These are phyloP conservation scores for Gallinago solitaria DNA, from an alignment of 2,797 vertebrate species.

Conservation along the genomic window DNA sequence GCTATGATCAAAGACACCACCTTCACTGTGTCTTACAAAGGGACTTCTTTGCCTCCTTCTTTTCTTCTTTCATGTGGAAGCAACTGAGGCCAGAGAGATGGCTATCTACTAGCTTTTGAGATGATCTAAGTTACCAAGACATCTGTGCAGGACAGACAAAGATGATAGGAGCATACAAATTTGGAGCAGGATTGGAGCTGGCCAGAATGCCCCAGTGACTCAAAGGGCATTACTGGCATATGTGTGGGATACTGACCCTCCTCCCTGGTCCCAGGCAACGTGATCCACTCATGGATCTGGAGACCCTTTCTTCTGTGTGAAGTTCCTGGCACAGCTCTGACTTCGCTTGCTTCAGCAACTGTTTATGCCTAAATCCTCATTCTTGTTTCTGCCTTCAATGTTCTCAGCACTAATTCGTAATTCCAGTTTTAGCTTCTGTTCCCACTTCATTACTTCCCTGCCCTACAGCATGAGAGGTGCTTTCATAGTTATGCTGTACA, in stretches of 20 bases:
- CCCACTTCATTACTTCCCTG: not conserved
- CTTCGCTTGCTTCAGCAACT: not conserved
- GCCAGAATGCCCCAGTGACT: not conserved
- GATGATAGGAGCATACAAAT: fast-evolving
- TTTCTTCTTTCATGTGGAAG: not conserved
- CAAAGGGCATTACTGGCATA: fast-evolving
- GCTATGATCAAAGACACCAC: not conserved
- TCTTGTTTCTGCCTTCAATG: not conserved
- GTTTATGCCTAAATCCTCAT: not conserved
- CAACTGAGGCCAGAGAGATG: not conserved
- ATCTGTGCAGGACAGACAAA: not conserved
- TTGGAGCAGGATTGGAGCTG: not conserved
- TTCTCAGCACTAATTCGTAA: not conserved
- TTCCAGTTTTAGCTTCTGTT: not conserved
- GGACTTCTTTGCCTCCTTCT: not conserved
- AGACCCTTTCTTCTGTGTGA: not conserved
- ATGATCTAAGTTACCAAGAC: not conserved
- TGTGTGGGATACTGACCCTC: fast-evolving
- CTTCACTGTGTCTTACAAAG: not conserved
- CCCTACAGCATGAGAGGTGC: not conserved
- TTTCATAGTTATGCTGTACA: not conserved
- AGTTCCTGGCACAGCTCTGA: not conserved
- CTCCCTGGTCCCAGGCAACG: not conserved
- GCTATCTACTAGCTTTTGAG: not conserved
- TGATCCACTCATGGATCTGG: too few relatives aligned